A percentile compares a stretch with the other conserved stretches of the same genome.
Conservation (phyloP, 2,113 vertebrate species). For the Sterrhoptilus dennistouni region DNA sequence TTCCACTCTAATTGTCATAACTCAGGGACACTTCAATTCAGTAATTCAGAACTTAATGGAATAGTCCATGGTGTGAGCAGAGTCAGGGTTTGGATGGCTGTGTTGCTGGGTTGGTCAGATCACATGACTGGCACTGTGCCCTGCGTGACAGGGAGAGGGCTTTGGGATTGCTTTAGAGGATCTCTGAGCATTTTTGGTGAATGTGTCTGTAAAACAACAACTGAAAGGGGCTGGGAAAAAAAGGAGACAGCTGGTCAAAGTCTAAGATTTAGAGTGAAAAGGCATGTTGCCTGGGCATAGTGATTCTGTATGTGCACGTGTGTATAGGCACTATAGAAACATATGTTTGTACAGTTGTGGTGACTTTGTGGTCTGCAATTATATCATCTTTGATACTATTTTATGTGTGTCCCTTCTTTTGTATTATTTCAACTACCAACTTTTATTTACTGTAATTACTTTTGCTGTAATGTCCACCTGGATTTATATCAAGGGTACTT, state of each 20-base stretch:
- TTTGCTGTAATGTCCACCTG: background rate
- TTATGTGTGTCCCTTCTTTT: background rate
- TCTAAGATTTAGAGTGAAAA: background rate
- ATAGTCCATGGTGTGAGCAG: background rate
- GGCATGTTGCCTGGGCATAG: background rate
- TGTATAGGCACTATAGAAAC: background rate
- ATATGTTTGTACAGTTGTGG: background rate
- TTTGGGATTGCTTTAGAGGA: background rate
- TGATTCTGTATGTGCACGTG: background rate
- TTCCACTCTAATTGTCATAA: background rate
- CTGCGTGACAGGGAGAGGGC: fast-evolving
- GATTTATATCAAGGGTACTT: background rate
- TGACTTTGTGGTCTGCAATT: background rate
- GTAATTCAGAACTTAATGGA: background rate
- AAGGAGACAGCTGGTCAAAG: background rate
- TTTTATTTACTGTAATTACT: background rate
- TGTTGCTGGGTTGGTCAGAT: background rate
- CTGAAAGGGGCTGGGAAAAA: background rate
- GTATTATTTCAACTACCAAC: background rate
- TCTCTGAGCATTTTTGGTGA: background rate
- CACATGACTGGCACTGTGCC: fast-evolving
- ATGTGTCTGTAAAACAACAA: background rate
- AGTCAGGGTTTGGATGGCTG: background rate
- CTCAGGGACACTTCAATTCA: background rate
- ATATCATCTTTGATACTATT: background rate